A percentile compares a stretch with the other conserved stretches of the same genome.
Evolutionary conservation across 2,888 invertebrate species (phyloP).

Genomic region (Lasioglossum zephyrum): DNA sequence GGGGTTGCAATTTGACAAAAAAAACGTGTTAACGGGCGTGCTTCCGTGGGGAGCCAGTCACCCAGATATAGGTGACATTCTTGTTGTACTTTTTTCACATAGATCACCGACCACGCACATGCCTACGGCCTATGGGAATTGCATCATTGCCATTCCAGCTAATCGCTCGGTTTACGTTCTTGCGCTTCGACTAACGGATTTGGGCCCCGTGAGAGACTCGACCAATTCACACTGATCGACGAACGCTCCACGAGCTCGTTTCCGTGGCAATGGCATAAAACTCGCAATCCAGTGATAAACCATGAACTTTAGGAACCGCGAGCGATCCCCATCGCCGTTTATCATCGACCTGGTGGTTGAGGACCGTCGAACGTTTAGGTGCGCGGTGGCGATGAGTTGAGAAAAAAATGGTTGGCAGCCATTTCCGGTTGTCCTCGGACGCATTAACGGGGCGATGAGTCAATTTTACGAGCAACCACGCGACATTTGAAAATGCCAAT

Average conservation of each 20-base stretch:
- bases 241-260: not conserved
- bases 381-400: too few species aligned
- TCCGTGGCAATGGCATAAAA: not conserved
- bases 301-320: not conserved
- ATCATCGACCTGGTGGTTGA: not conserved
- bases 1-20: not conserved
- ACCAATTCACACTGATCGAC: too few species aligned
- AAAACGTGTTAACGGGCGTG: not conserved
- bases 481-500: constrained; percentile 48
- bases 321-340: not conserved
- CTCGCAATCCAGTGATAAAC: not conserved
- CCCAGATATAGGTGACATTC: too few species aligned
- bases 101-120: too few species aligned
- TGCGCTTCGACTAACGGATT: too few species aligned
- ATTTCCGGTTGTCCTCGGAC: constrained; percentile 5
- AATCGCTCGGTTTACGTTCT: too few species aligned
- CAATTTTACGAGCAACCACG: constrained; percentile 37
- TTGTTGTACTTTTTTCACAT: too few species aligned
- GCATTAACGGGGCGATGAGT: constrained; percentile 33
- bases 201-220: too few species aligned
- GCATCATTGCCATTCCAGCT: too few species aligned
- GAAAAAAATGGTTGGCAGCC: not conserved
- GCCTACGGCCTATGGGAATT: too few species aligned
- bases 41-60: too few species aligned
- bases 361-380: not conserved